A percentile compares a stretch with the other conserved stretches of the same genome.
Evolutionary conservation across 2,113 vertebrate genomes (phyloP).

Genomic region (Microtus ochrogaster): DNA sequence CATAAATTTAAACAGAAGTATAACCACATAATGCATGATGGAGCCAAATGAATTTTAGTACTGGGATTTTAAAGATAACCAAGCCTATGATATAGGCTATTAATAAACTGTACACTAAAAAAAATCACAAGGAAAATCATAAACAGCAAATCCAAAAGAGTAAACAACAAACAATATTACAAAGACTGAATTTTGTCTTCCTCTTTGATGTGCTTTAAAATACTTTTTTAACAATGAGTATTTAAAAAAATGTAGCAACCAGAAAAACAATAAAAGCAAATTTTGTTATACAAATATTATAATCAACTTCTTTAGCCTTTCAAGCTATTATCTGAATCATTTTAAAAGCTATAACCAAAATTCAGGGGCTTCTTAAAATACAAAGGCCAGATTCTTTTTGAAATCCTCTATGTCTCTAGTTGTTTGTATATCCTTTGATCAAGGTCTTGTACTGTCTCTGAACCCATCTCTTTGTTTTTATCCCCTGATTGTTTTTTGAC

Average conservation of each 20-base stretch:
- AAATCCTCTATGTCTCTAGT: neutral
- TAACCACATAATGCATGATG: neutral
- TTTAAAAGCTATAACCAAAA: neutral
- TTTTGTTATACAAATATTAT: neutral
- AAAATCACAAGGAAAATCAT: neutral
- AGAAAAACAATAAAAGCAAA: neutral
- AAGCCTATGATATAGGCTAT: neutral
- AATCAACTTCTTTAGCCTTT: neutral
- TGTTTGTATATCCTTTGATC: conserved; percentile 25
- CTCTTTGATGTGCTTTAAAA: neutral
- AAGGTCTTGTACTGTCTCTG: neutral
- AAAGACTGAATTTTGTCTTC: neutral
- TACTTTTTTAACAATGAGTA: neutral
- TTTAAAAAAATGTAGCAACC: neutral
- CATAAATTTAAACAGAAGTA: neutral
- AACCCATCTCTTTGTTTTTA: neutral
- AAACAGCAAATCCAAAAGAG: neutral
- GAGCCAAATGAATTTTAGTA: too few relatives aligned
- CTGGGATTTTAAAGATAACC: neutral
- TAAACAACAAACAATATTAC: neutral
- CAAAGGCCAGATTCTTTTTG: neutral
- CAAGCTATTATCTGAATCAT: neutral
- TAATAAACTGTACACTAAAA: neutral
- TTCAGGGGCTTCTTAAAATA: neutral
- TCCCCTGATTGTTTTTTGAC: neutral